phyloP scores from a whole-genome alignment of 2,113 vertebrate species.

The Heloderma charlesbogerti region DNA sequence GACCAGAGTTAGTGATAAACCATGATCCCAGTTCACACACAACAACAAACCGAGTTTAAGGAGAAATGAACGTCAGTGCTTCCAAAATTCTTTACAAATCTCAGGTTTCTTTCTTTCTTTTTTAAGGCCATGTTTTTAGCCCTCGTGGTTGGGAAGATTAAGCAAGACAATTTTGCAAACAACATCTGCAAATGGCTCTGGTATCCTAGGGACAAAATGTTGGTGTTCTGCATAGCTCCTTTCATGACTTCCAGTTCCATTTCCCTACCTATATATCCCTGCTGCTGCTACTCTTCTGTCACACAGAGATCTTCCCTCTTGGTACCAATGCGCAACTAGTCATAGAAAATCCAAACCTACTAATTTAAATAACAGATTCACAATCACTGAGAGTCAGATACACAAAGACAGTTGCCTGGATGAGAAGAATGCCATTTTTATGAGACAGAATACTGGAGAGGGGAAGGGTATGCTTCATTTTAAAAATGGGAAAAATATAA shows the following conservation, averaged over 20 bases:
- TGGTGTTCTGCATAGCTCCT: not conserved
- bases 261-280: not conserved
- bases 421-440: not conserved
- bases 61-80: not conserved
- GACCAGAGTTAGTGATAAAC: not conserved
- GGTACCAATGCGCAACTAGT: not conserved
- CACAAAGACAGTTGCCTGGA: not conserved
- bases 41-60: not conserved
- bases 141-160: not conserved
- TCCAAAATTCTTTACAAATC: not conserved
- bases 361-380: not conserved
- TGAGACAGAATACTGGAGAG: not conserved
- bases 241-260: not conserved
- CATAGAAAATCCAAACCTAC: not conserved
- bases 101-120: slow-evolving; percentile 10
- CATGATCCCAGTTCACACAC: not conserved
- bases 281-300: not conserved
- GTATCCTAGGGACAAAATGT: not conserved
- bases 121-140: slow-evolving; percentile 28
- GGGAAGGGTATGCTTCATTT: not conserved
- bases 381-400: not conserved
- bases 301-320: not conserved
- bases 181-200: not conserved
- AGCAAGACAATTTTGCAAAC: not conserved
- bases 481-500: too few relatives aligned